Percentiles rank a stretch among this genome's conserved stretches.
Conservation (phyloP, 2,113 vertebrate species). For the Chloroceryle aenea region DNA sequence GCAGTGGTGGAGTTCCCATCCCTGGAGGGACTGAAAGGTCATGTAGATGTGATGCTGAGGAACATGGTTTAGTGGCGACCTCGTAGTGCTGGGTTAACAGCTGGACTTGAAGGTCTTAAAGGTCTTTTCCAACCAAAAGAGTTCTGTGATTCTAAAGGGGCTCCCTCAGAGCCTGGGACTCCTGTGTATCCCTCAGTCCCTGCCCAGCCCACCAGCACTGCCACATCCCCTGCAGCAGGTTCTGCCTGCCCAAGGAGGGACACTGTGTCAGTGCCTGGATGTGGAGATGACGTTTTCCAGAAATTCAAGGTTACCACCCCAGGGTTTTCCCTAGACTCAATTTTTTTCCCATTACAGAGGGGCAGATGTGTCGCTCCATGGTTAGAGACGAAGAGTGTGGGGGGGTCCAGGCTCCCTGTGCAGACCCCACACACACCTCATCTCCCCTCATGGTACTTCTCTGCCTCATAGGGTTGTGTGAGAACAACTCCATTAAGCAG, state of each 20-base stretch:
- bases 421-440: neutral
- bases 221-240: neutral
- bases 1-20: neutral
- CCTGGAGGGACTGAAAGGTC: neutral
- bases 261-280: neutral
- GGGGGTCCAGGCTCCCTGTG: fast-evolving
- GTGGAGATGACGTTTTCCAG: neutral
- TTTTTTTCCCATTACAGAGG: neutral
- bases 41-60: neutral
- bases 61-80: neutral
- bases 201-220: fast-evolving
- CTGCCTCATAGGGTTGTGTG: neutral
- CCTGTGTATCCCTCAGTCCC: neutral
- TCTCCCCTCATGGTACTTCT: neutral
- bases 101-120: neutral
- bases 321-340: neutral
- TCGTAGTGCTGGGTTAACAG: no score
- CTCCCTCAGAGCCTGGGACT: neutral
- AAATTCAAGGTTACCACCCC: neutral
- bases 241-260: neutral
- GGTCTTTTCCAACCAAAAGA: neutral
- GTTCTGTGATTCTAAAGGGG: neutral
- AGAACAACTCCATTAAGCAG: neutral
- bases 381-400: neutral
- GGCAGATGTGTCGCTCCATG: fast-evolving